Evolutionary conservation across 2,113 vertebrate genomes (phyloP).

Genomic region (Gopherus flavomarginatus): DNA sequence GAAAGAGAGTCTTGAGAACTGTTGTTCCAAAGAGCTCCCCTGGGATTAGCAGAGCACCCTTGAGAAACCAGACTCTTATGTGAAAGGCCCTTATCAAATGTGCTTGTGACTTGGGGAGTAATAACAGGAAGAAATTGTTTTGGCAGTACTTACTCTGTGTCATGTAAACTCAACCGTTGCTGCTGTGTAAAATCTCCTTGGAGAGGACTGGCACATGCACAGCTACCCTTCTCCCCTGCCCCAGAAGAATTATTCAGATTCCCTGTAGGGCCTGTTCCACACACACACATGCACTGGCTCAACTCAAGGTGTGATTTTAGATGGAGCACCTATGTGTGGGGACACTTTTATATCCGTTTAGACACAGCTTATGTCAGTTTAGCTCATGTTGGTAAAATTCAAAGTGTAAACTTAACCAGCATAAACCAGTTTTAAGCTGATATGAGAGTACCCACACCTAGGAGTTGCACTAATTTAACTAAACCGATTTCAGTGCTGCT

Average conservation of each 20-base stretch:
- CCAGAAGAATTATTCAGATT: neutral
- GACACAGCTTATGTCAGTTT: neutral
- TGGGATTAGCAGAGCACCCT: neutral
- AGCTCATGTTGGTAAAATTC: neutral
- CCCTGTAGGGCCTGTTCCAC: neutral
- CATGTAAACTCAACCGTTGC: neutral
- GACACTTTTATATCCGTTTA: neutral
- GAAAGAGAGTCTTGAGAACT: neutral
- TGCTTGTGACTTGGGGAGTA: conserved; percentile 14
- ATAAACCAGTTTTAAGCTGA: conserved; percentile 12
- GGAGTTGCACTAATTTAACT: neutral
- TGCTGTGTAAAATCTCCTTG: neutral
- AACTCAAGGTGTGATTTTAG: neutral
- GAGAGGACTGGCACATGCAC: accelerated
- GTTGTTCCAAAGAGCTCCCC: neutral
- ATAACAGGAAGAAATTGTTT: conserved; percentile 70
- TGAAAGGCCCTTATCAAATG: conserved; percentile 21
- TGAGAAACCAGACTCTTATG: conserved; percentile 16
- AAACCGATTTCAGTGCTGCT: accelerated
- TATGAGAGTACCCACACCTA: neutral
- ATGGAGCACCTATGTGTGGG: neutral
- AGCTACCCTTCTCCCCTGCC: neutral
- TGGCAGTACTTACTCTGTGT: conserved; percentile 32
- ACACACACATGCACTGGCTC: accelerated
- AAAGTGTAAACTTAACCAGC: neutral